Base-by-base conservation (phyloP, 2,113 vertebrate species). In the Anser cygnoides region DNA sequence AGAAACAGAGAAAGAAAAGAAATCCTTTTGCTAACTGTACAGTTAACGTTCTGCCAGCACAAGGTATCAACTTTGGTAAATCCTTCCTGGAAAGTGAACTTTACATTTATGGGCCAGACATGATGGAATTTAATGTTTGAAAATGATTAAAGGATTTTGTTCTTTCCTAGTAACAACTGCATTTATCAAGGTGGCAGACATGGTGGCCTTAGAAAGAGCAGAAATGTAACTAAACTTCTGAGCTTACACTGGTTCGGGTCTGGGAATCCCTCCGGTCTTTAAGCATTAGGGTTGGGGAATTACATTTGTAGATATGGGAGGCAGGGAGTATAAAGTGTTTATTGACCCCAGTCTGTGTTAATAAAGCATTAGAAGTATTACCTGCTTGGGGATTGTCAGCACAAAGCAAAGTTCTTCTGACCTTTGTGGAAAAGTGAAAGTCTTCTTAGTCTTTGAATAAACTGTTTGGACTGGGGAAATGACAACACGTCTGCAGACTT, bases 121-220 rank as follows among this genome's bases (percentile, higher is more conserved):
- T 87, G 94, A 90, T 96, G 94, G 95, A 96, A 96, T 97, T 96
- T 96, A 94, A 93, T 93, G 94, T 96, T 97, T 95, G 89, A 95
- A 94, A 97, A 97, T 96, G 93, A 96, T 96, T 97, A 97, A 97
- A 97, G 94, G 96, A 97, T 97, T 96, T 97, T 96, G 93, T 96
- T 97, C 96, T 96, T 97, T 96, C 96, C 92, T 94, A 96, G 96
- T 79, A 97, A 96, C 94, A 95, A 96, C 94, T 96, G 90, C 93
- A 96, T 96, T 97, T 96, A 89, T 97, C 96, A 97, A 96, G 94
- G 95, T 97, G 95, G 92, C 96, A 94, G 95, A 84, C 91, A 70
- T 29, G 95, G 96, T 97, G 96, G 96, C 96, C 96, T 92, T 37
- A 52, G 84, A 79, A 89, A 31, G 92, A 93, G 92, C 87, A 95